Evolutionary conservation across 2,888 invertebrate species (phyloP), one percentile per base, ranked within the genome.

Genomic region (Pyrrhia umbra): DNA sequence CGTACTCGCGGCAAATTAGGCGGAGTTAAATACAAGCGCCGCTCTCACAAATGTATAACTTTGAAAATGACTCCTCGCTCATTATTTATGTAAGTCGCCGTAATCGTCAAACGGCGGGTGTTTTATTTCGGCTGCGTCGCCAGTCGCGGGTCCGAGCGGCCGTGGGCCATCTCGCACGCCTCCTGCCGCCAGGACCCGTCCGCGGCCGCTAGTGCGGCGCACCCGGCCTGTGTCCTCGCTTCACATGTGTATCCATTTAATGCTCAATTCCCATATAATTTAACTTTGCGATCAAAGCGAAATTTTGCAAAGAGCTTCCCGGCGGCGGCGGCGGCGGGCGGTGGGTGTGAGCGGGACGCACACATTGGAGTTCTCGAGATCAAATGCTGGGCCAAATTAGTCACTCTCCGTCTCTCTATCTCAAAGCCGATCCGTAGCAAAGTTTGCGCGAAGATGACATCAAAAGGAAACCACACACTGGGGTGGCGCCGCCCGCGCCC

Each of bases 371-470:
- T 91, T 91, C 88, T 90, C 90, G 93, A 94, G 94, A 94, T 95
- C 95, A 94, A 95, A 95, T 95, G 95, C 93, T 94, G 93, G 95
- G 95, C 94, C 94, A 94, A 95, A 95, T 95, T 95, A 94, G 95
- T 95, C 94, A 94, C 95, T 95, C 95, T 94, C 94, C 93, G 94
- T 93, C 93, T 95, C 95, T 95, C 94, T 95, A 95, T 95, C 95
- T 95, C 95, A 95, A 95, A 95, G 95, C 95, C 95, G 95, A 95
- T 95, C 94, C 94, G 95, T 92, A 94, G 95, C 94, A 95, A 95
- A 95, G 95, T 95, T 95, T 95, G 94, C 94, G 94, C 95, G 94
- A 95, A 95, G 95, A 95, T 95, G 94, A 95, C 95, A 94, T 95
- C 95, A 95, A 95, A 95, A 94, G 95, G 94, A 94, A 95, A 94